Percentiles rank a stretch among this genome's conserved stretches.
phyloP scores from a whole-genome alignment of 1,140 invertebrate genomes.

The Bombus sibiricus region DNA sequence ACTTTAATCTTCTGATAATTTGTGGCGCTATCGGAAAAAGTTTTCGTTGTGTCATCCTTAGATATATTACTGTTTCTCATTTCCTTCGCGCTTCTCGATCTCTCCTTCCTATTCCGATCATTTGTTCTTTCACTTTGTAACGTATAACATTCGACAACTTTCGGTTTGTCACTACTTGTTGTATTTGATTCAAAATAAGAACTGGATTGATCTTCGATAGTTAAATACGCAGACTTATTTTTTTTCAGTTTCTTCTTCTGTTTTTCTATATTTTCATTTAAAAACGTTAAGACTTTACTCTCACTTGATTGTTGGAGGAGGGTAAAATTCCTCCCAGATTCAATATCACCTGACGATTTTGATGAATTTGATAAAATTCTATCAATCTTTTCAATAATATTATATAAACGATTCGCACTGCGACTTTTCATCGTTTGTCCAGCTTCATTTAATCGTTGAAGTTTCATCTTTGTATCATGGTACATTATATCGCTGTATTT shows the following conservation, averaged over 20 bases:
- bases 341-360: constrained; percentile 71
- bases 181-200: constrained; percentile 24
- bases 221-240: constrained; percentile 29
- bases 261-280: constrained; percentile 20
- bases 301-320: constrained; percentile 23
- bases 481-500: constrained; percentile 51
- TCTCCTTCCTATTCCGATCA: constrained; percentile 6
- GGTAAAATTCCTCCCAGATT: constrained; percentile 47
- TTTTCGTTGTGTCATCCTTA: constrained; percentile 53
- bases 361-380: constrained; percentile 76
- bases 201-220: background rate
- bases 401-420: constrained; percentile 73
- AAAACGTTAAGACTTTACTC: constrained; percentile 29
- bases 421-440: constrained; percentile 69
- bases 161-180: background rate
- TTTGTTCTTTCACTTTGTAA: background rate
- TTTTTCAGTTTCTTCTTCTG: background rate
- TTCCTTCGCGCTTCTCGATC: constrained; percentile 60
- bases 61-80: background rate
- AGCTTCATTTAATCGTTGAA: constrained; percentile 67
- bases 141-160: background rate
- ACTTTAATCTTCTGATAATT: constrained; percentile 28
- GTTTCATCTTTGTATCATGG: constrained; percentile 53
- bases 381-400: constrained; percentile 80
- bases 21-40: constrained; percentile 63